Conservation (phyloP, 30 jellyfish, hydroid and myxozoan genomes). For the Aurelia sp. region DNA sequence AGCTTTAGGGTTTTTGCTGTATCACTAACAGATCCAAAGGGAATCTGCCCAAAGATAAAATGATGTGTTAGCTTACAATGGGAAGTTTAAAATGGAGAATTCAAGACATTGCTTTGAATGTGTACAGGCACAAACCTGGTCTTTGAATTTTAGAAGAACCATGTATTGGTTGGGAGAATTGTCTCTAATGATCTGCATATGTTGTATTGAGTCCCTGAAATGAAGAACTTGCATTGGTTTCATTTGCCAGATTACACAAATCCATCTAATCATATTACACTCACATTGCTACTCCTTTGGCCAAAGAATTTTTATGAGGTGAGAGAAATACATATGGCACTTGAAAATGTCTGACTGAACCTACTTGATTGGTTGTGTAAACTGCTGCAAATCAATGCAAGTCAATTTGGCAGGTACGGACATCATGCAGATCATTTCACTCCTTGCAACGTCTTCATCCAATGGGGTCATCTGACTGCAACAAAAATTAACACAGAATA, state of each 20-base stretch:
- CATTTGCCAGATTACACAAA: neutral
- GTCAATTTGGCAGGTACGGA: constrained; percentile 93
- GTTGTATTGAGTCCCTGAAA: constrained; percentile 79
- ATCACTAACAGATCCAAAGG: no score
- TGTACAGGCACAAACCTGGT: constrained; percentile 71
- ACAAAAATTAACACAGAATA: neutral
- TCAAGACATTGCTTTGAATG: no score
- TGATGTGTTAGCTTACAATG: no score
- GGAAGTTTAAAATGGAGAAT: no score
- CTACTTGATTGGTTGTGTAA: constrained; percentile 88
- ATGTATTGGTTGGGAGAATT: constrained; percentile 89
- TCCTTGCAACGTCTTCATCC: constrained; percentile 77
- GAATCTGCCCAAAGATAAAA: no score
- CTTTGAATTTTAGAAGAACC: constrained; percentile 81
- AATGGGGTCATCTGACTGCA: constrained; percentile 80
- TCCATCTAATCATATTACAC: no score
- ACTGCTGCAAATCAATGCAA: constrained; percentile 87
- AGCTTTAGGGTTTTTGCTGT: no score
- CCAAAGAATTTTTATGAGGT: no score
- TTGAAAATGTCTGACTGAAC: neutral
- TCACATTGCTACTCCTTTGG: no score
- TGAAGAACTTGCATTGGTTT: neutral
- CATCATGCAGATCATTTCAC: constrained; percentile 87
- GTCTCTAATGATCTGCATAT: constrained; percentile 87
- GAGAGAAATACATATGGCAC: no score